phyloP scores from a whole-genome alignment of 2,113 vertebrate species.

The Garra rufa region DNA sequence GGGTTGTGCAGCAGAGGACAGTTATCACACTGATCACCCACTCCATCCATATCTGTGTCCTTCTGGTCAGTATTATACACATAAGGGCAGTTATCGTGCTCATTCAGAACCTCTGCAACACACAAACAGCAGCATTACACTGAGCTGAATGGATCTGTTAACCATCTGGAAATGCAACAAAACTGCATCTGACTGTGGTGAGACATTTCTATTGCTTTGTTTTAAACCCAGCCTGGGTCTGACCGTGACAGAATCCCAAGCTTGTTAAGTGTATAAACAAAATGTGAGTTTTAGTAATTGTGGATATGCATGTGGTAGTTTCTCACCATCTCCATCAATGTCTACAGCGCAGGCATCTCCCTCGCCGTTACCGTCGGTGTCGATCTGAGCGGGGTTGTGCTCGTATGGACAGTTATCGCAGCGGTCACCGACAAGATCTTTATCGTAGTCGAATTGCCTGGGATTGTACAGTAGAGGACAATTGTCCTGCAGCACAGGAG shows the following conservation, averaged over 20 bases:
- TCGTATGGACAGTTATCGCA: slow-evolving; percentile 97
- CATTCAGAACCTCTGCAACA: slow-evolving; percentile 88
- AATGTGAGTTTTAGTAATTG: background rate
- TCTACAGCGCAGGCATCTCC: slow-evolving; percentile 94
- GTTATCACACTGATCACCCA: slow-evolving; percentile 98
- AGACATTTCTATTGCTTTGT: background rate
- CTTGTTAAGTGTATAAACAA: background rate
- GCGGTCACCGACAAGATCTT: slow-evolving; percentile 95
- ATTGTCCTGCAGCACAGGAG: slow-evolving; percentile 83
- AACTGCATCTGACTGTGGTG: background rate
- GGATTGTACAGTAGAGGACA: slow-evolving; percentile 95
- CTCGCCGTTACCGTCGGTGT: slow-evolving; percentile 92
- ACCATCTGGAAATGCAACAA: background rate
- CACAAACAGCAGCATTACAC: background rate
- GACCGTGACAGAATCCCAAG: background rate
- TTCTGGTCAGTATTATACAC: slow-evolving; percentile 95
- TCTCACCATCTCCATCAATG: slow-evolving; percentile 95
- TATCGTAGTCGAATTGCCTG: slow-evolving; percentile 94
- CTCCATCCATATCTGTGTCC: slow-evolving; percentile 92
- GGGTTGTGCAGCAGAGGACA: slow-evolving; percentile 94
- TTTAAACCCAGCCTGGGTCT: background rate
- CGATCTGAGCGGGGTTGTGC: slow-evolving; percentile 95
- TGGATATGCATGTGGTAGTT: background rate
- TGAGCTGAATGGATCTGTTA: background rate
- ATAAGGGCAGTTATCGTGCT: slow-evolving; percentile 93